phyloP scores from a whole-genome alignment of 1,140 invertebrate genomes.

The Pseudomyrmex concolor region DNA sequence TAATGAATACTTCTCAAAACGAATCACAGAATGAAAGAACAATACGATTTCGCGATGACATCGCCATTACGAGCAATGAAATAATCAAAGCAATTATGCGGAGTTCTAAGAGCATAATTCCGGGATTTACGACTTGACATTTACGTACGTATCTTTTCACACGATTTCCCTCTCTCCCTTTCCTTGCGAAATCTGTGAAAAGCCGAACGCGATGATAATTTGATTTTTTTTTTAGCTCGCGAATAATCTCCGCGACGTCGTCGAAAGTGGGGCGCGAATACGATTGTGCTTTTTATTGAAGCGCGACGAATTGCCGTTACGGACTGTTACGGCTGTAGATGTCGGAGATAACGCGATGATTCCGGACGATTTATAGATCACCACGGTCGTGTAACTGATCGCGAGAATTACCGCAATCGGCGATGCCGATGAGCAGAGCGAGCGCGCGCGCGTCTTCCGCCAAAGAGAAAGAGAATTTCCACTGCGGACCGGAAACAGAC shows the following conservation, averaged over 20 bases:
- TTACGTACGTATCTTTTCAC: slow-evolving; percentile 10
- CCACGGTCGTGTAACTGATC: slow-evolving; percentile 1
- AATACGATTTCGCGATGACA: slow-evolving; percentile 13
- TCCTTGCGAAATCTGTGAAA: too few relatives aligned
- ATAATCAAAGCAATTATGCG: slow-evolving; percentile 24
- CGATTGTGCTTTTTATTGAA: slow-evolving; percentile 23
- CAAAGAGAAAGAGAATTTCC: slow-evolving; percentile 35
- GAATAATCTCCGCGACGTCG: too few relatives aligned
- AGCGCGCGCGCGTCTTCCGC: not conserved
- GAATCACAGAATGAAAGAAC: not conserved
- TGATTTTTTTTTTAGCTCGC: not conserved
- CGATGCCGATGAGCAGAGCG: not conserved
- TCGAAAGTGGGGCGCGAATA: not conserved
- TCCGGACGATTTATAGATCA: not conserved
- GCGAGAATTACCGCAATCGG: slow-evolving; percentile 29
- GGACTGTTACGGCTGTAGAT: not conserved
- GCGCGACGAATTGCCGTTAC: not conserved
- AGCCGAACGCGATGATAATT: not conserved
- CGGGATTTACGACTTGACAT: slow-evolving; percentile 12
- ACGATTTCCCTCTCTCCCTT: not conserved
- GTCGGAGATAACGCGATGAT: not conserved
- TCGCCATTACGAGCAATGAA: slow-evolving; percentile 3
- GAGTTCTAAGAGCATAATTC: slow-evolving; percentile 6
- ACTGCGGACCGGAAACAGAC: slow-evolving; percentile 36
- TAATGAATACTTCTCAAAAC: slow-evolving; percentile 25